Conservation (phyloP, 2,113 vertebrate species). For the Peromyscus polionotus region DNA sequence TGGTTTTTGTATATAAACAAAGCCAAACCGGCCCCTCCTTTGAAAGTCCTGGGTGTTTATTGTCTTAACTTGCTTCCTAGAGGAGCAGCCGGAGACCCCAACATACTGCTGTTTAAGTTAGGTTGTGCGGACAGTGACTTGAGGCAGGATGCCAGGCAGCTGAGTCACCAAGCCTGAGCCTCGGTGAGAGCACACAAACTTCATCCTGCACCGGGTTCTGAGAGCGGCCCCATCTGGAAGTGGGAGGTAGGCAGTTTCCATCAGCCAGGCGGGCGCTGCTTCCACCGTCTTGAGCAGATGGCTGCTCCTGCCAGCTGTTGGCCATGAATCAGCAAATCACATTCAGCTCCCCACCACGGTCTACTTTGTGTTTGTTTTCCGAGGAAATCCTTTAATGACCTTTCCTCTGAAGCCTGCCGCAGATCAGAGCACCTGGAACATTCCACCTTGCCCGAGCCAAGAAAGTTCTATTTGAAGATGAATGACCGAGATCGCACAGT, state of each 20-base stretch:
- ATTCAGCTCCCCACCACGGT: neutral
- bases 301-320: neutral
- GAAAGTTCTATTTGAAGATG: slow-evolving; percentile 74
- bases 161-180: neutral
- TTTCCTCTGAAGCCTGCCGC: neutral
- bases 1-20: neutral
- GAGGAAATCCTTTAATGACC: neutral
- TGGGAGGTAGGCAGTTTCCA: neutral
- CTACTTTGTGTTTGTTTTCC: slow-evolving; percentile 42
- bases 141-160: neutral
- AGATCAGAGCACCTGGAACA: neutral
- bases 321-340: neutral
- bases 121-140: neutral
- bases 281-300: neutral
- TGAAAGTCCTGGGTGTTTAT: neutral
- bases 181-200: neutral
- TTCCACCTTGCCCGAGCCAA: neutral
- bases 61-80: neutral
- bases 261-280: neutral
- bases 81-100: neutral
- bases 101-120: neutral
- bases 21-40: neutral
- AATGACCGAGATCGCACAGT: slow-evolving; percentile 71
- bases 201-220: neutral
- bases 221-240: neutral